Evolutionary conservation across 1,140 invertebrate genomes (phyloP).

Genomic region (Proales similis): DNA sequence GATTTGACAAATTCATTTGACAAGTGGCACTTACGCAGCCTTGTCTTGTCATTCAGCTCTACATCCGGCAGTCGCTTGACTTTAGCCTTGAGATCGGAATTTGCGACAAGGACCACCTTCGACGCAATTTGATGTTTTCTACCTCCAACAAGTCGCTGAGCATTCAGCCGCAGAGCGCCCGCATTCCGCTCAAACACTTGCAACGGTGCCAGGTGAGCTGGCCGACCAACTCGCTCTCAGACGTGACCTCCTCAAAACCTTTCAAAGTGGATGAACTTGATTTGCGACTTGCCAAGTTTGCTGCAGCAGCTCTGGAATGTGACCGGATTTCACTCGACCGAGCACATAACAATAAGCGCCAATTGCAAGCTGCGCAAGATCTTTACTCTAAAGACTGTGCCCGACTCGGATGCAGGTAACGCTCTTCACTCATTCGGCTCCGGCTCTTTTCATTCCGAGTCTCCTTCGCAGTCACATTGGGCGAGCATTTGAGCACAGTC

Average conservation of each 20-base stretch:
- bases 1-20: background rate
- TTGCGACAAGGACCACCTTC: too few species aligned
- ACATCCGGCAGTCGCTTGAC: background rate
- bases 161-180: conserved; percentile 45
- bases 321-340: conserved; percentile 47
- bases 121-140: conserved; percentile 44
- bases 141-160: conserved; percentile 46
- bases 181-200: conserved; percentile 44
- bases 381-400: conserved; percentile 49
- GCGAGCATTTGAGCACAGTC: too few species aligned
- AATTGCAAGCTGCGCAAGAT: conserved; percentile 49
- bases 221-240: background rate
- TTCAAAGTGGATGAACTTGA: conserved; percentile 50
- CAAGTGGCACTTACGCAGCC: conserved; percentile 9
- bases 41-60: conserved; percentile 28
- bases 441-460: too few species aligned
- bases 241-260: background rate
- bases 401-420: conserved; percentile 15
- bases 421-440: background rate
- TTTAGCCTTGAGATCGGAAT: conserved; percentile 28
- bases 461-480: too few species aligned
- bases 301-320: conserved; percentile 47
- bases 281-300: conserved; percentile 47
- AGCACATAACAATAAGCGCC: conserved; percentile 46
- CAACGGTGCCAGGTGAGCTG: conserved; percentile 42